Conservation (phyloP, 2,113 vertebrate genomes). For the Neodon shergylaensis region DNA sequence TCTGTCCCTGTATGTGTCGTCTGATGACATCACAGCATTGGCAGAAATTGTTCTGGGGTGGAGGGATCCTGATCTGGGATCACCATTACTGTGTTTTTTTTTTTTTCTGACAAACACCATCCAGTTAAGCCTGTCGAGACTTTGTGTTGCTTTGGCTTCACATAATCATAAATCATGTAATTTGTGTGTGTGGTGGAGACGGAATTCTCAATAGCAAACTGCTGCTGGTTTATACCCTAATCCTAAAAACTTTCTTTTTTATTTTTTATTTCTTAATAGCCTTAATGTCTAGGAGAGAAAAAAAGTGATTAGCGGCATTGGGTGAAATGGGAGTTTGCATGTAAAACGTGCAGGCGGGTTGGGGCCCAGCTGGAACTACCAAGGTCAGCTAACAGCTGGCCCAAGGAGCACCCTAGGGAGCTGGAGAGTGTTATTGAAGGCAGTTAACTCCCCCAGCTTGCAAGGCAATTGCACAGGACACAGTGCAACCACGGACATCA, state of each 20-base stretch:
- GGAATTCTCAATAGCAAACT: not conserved
- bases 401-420: not conserved
- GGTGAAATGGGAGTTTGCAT: not conserved
- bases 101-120: not conserved
- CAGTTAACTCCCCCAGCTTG: not conserved
- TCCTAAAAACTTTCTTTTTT: not conserved
- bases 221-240: too few species aligned
- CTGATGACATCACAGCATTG: fast-evolving
- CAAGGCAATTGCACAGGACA: not conserved
- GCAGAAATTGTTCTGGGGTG: not conserved
- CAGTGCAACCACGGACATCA: not conserved
- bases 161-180: too few species aligned
- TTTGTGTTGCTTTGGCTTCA: not conserved
- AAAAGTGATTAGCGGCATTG: not conserved
- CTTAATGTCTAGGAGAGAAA: not conserved
- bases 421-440: not conserved
- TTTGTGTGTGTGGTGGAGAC: too few species aligned
- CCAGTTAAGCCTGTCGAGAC: not conserved
- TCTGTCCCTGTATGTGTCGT: not conserved
- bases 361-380: not conserved
- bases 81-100: not conserved
- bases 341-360: not conserved
- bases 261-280: not conserved
- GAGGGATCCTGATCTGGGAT: not conserved
- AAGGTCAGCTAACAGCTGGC: not conserved